Percentiles rank a stretch among this genome's conserved stretches.
Evolutionary conservation across 2,113 vertebrate species (phyloP).

Genomic region (Sphaerodactylus townsendi): DNA sequence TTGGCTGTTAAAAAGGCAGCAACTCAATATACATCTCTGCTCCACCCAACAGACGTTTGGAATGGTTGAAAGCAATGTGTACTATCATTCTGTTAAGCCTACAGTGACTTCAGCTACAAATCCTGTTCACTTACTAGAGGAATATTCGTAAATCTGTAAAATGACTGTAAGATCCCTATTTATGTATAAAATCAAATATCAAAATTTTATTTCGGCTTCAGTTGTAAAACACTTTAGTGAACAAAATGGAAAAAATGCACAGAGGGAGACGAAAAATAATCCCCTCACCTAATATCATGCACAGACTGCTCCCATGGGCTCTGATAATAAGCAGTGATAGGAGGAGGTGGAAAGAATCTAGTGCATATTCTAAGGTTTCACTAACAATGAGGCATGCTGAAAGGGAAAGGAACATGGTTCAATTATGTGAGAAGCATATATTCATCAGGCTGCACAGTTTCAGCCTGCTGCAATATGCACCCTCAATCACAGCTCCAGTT

Average conservation of each 20-base stretch:
- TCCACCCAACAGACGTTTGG: neutral
- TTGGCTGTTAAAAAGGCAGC: no score
- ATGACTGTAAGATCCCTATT: neutral
- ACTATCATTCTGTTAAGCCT: neutral
- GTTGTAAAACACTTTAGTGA: constrained; percentile 13
- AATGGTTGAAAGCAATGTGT: neutral
- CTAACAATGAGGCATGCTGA: constrained; percentile 17
- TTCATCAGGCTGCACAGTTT: neutral
- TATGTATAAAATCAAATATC: neutral
- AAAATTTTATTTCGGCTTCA: neutral
- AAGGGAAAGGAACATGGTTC: constrained; percentile 46
- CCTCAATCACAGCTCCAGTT: neutral
- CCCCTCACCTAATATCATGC: neutral
- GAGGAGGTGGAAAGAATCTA: neutral
- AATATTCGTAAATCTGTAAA: neutral
- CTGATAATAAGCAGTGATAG: constrained; percentile 1
- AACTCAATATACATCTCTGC: neutral
- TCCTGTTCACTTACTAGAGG: neutral
- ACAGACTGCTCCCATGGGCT: neutral
- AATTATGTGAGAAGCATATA: neutral
- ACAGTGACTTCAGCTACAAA: neutral
- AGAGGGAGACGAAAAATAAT: neutral
- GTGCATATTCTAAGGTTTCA: neutral
- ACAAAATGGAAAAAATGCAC: neutral
- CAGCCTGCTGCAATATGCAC: neutral